A percentile compares a stretch with the other conserved stretches of the same genome.
Conservation (phyloP, 53 echinoderm and acorn worm species). For the Apostichopus leukothele region DNA sequence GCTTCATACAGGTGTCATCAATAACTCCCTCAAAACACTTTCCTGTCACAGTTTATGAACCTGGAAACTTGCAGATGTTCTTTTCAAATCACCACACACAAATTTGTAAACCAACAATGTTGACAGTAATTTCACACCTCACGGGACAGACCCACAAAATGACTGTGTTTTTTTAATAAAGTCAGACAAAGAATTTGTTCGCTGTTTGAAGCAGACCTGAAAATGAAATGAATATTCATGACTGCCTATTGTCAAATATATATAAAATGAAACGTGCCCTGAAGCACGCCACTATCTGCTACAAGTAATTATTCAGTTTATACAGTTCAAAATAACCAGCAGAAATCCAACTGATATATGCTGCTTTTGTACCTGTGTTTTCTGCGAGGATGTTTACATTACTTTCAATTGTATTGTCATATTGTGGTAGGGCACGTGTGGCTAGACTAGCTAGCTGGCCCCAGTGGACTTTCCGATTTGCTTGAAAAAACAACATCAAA, state of each 20-base stretch:
- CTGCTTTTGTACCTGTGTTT: not conserved
- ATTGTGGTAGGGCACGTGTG: not conserved
- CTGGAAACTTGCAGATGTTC: not conserved
- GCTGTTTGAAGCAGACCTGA: not conserved
- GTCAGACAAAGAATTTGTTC: not conserved
- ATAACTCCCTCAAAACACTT: no score
- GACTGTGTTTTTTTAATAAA: not conserved
- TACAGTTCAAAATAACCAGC: no score
- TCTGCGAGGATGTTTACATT: not conserved
- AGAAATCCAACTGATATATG: no score
- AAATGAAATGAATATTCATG: not conserved
- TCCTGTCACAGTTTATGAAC: no score
- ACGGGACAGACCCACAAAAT: not conserved
- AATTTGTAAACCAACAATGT: not conserved
- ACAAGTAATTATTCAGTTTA: not conserved
- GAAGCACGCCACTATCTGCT: not conserved
- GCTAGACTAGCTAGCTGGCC: not conserved
- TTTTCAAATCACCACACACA: not conserved
- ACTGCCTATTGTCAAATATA: not conserved
- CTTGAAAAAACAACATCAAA: not conserved
- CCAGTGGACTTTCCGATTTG: not conserved
- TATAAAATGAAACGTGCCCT: not conserved
- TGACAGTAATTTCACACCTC: not conserved
- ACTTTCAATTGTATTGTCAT: not conserved
- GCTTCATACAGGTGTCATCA: no score